A percentile compares a stretch with the other conserved stretches of the same genome.
These are phyloP conservation scores for Lasioglossum oenotherae DNA, from an alignment of 2,888 invertebrate genomes.

Conservation along the genomic window DNA sequence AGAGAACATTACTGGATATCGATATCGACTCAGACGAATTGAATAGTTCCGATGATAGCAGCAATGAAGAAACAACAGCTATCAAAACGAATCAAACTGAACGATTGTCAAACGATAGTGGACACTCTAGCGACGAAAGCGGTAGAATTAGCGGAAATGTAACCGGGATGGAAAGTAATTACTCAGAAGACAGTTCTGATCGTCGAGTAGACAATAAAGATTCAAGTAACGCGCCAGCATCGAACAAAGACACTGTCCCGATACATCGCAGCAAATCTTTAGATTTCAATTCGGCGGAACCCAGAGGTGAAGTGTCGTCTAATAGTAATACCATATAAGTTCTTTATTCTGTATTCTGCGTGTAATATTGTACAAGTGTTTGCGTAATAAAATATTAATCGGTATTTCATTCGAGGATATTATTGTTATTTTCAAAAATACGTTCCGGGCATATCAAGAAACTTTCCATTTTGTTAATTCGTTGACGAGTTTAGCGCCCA, in stretches of 20 bases:
- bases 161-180: not conserved
- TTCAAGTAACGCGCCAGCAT: not conserved
- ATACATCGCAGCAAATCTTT: slow-evolving; percentile 5
- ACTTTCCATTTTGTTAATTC: slow-evolving; percentile 38
- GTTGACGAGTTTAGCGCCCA: slow-evolving; percentile 40
- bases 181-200: not conserved
- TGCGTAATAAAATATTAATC: not conserved
- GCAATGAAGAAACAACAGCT: slow-evolving; percentile 34
- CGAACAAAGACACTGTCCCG: slow-evolving; percentile 20
- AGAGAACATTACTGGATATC: slow-evolving; percentile 73
- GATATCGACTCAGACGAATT: slow-evolving; percentile 80
- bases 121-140: slow-evolving; percentile 68
- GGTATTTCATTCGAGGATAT: not conserved
- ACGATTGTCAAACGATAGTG: slow-evolving; percentile 61
- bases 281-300: not conserved
- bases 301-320: not conserved
- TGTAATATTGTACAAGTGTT: slow-evolving; percentile 10
- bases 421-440: not conserved
- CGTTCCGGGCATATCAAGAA: not conserved
- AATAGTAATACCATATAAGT: not conserved
- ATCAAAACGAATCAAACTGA: slow-evolving; percentile 35
- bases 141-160: slow-evolving; percentile 6
- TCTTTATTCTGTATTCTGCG: not conserved
- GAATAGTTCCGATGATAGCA: slow-evolving; percentile 73
- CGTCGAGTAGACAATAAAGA: slow-evolving; percentile 1